Percentiles rank a stretch among this genome's conserved stretches.
Conservation (phyloP, 1,140 invertebrate species). For the Bombus pyrosoma region DNA sequence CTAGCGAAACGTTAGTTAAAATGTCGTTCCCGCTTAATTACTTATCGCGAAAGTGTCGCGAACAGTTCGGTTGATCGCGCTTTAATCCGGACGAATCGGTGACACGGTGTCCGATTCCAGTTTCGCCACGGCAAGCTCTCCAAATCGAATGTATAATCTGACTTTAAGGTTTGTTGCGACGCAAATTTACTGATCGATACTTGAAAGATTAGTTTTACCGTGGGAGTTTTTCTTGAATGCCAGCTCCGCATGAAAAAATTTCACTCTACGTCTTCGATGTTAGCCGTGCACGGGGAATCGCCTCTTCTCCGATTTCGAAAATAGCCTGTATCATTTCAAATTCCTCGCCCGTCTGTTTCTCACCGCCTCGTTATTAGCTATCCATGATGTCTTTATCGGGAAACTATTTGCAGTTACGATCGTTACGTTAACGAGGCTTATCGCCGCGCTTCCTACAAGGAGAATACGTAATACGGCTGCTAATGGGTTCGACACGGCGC, state of each 20-base stretch:
- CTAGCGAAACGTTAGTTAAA: constrained; percentile 24
- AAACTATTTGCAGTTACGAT: background rate
- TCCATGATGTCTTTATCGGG: constrained; percentile 6
- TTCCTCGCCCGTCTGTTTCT: background rate
- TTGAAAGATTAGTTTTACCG: background rate
- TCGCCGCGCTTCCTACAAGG: constrained; percentile 33
- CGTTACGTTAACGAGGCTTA: constrained; percentile 32
- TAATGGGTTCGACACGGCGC: constrained; percentile 50
- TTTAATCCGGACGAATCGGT: constrained; percentile 40
- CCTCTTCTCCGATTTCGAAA: too few species aligned
- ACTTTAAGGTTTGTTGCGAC: background rate
- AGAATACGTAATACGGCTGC: constrained; percentile 54
- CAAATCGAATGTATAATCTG: background rate
- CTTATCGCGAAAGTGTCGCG: constrained; percentile 59
- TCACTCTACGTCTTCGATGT: too few species aligned
- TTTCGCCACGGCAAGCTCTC: background rate
- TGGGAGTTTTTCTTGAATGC: background rate
- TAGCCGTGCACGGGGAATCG: too few species aligned
- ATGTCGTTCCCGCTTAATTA: constrained; percentile 50
- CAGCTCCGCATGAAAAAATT: too few species aligned
- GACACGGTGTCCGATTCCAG: background rate
- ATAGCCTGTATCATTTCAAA: background rate
- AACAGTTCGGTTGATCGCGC: constrained; percentile 29
- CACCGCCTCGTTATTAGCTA: background rate
- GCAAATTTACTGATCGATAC: background rate